phyloP scores from a whole-genome alignment of 2,113 vertebrate genomes.

The Nasalis larvatus region DNA sequence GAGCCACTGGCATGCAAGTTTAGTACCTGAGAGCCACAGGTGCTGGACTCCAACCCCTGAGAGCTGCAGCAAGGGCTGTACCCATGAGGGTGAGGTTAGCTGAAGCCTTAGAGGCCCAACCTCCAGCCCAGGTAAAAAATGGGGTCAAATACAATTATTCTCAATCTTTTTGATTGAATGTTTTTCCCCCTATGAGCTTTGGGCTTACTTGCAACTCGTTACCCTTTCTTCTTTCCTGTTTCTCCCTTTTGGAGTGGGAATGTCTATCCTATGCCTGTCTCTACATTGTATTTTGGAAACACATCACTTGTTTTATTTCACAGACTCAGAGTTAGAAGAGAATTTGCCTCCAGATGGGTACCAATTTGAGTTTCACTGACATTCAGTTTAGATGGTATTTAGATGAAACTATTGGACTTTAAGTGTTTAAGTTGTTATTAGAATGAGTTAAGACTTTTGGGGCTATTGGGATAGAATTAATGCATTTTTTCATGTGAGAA shows the following conservation, averaged over 20 bases:
- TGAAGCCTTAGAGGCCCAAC: neutral
- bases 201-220: accelerated
- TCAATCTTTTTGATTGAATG: neutral
- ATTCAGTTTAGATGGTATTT: neutral
- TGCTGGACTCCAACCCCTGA: neutral
- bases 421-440: neutral
- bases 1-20: neutral
- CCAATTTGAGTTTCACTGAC: too few species aligned
- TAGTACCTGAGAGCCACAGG: neutral
- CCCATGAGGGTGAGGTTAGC: too few species aligned
- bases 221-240: neutral
- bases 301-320: neutral
- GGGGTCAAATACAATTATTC: neutral
- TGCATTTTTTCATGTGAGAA: neutral
- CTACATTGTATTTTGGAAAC: neutral
- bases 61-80: accelerated
- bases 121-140: too few species aligned
- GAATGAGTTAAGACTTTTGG: neutral
- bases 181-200: neutral
- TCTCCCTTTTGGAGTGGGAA: neutral
- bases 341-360: neutral
- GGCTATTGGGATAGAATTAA: neutral
- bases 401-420: neutral
- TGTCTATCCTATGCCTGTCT: neutral
- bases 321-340: neutral